Base-by-base conservation (phyloP, 37 sponge, comb jelly and placozoan genomes). In the Theonella swinhoei region DNA sequence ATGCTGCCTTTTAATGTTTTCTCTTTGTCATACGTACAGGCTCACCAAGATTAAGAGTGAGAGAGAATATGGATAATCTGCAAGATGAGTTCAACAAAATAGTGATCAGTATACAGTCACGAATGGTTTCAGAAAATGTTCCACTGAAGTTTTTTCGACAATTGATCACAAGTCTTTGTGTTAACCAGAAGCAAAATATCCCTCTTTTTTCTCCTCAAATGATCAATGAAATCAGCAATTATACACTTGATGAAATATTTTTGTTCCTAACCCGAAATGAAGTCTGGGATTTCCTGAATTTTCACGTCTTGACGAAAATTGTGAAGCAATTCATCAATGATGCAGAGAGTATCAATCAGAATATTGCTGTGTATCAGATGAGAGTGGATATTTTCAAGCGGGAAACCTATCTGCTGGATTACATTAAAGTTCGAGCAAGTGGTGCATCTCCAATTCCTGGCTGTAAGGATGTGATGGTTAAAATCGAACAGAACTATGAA, bases 201-300 rank as follows among this genome's bases (percentile, higher is more conserved):
- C 34, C 34, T 3, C 31, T 9, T 22, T 69, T 33, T 31, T 32
- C 29, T 31, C 2, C 25, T 22, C 22, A 69, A 24, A 33, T 28
- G n/a, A n/a, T n/a, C n/a, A n/a, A n/a, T n/a, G n/a, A n/a, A n/a
- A n/a, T n/a, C n/a, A n/a, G n/a, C n/a, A n/a, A n/a, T n/a, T n/a
- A n/a, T n/a, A n/a, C n/a, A n/a, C n/a, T n/a, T n/a, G n/a, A n/a
- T n/a, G n/a, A n/a, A n/a, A n/a, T n/a, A n/a, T n/a, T n/a, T n/a
- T n/a, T n/a, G n/a, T n/a, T n/a, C n/a, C n/a, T n/a, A n/a, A n/a
- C n/a, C n/a, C n/a, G n/a, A n/a, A n/a, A n/a, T n/a, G n/a, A n/a
- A n/a, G n/a, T n/a, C n/a, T n/a, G n/a, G n/a, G n/a, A n/a, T n/a
- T 73, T 73, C 74, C 28, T 73, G 25, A 38, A 73, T 40, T 73